Evolutionary conservation across 2,113 vertebrate genomes (phyloP).

Genomic region (Ardeotis arabs): DNA sequence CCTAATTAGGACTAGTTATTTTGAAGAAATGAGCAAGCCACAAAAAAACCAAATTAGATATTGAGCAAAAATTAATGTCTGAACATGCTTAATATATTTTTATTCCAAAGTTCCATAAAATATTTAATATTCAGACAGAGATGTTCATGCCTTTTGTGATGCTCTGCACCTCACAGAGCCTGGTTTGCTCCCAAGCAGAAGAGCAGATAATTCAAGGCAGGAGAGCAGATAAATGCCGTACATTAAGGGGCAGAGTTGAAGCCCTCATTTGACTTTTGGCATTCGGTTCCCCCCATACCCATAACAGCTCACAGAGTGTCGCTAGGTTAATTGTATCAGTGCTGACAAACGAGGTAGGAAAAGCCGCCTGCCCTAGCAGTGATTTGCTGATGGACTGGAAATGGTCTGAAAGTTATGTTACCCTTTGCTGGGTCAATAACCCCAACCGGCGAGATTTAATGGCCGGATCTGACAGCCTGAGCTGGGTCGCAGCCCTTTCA

Average conservation of each 20-base stretch:
- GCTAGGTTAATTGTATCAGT: constrained; percentile 48
- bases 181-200: neutral
- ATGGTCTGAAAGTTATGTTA: constrained; percentile 46
- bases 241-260: neutral
- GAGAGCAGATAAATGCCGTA: neutral
- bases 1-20: constrained; percentile 69
- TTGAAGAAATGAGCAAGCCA: constrained; percentile 69
- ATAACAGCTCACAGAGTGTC: neutral
- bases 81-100: constrained; percentile 48
- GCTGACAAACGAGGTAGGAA: constrained; percentile 11
- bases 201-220: neutral
- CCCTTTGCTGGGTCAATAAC: constrained; percentile 44
- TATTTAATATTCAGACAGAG: constrained; percentile 39
- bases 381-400: constrained; percentile 38
- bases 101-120: constrained; percentile 48
- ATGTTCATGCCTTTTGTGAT: constrained; percentile 14
- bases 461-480: neutral
- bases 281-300: neutral
- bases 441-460: neutral
- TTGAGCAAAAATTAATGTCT: constrained; percentile 26
- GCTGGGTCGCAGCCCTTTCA: neutral
- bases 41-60: constrained; percentile 34
- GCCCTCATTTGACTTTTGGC: constrained; percentile 22
- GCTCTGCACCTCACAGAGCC: neutral
- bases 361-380: neutral